Conservation (phyloP, 2,888 invertebrate genomes). For the Xanthorhoe spadicearia region DNA sequence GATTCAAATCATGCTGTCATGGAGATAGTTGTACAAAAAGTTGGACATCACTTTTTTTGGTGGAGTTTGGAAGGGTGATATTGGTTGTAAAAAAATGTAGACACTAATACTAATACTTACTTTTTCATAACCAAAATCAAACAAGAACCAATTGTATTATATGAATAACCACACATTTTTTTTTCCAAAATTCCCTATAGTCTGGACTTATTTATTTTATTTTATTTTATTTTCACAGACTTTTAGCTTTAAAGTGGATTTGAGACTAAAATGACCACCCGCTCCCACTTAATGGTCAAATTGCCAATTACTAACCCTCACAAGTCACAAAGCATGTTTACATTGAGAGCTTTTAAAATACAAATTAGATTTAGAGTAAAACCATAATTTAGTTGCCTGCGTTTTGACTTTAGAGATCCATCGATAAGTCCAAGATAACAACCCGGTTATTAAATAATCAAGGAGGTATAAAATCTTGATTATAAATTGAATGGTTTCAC, state of each 20-base stretch:
- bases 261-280: too few species aligned
- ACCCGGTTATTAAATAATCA: neutral
- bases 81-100: neutral
- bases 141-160: too few species aligned
- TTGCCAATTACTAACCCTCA: too few species aligned
- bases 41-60: neutral
- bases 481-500: neutral
- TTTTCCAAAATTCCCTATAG: too few species aligned
- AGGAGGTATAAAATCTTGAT: slow-evolving; percentile 8
- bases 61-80: neutral
- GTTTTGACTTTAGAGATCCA: neutral
- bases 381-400: neutral
- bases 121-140: too few species aligned
- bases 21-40: neutral
- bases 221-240: too few species aligned
- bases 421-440: neutral
- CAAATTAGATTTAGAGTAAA: neutral
- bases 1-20: slow-evolving; percentile 2
- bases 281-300: too few species aligned
- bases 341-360: neutral
- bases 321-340: too few species aligned
- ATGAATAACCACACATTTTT: too few species aligned
- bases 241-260: too few species aligned
- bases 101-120: neutral
- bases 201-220: too few species aligned